phyloP scores from a whole-genome alignment of 2,797 vertebrate species.

The Gadopsis bispinosus region DNA sequence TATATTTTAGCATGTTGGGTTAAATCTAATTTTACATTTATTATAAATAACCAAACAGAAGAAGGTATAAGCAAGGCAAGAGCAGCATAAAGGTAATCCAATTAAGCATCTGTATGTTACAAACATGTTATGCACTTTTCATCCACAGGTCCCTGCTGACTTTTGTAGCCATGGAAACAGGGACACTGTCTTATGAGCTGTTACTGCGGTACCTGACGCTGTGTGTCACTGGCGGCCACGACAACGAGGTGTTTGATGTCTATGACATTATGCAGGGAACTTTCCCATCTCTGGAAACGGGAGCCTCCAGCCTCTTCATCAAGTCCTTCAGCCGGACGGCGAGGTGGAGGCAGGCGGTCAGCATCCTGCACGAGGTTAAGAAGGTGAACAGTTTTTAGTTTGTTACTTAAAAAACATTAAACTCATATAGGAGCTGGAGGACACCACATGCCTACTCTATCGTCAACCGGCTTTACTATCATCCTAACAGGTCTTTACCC shows the following conservation, averaged over 20 bases:
- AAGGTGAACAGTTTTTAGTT: slow-evolving; percentile 64
- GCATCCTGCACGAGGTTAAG: slow-evolving; percentile 87
- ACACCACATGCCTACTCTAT: neutral
- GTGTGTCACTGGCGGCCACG: slow-evolving; percentile 86
- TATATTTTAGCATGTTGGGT: neutral
- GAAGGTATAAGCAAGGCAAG: neutral
- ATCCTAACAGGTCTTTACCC: slow-evolving; percentile 72
- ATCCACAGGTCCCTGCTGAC: slow-evolving; percentile 87
- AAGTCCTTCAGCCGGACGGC: slow-evolving; percentile 87
- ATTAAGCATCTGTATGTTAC: neutral
- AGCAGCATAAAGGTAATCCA: neutral
- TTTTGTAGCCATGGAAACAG: slow-evolving; percentile 85
- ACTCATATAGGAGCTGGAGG: neutral
- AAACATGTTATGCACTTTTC: neutral
- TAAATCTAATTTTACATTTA: neutral
- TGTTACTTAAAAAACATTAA: neutral
- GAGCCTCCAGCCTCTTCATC: slow-evolving; percentile 89
- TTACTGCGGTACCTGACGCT: slow-evolving; percentile 89
- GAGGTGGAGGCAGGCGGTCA: slow-evolving; percentile 88
- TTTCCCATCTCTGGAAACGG: slow-evolving; percentile 88
- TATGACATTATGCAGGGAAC: slow-evolving; percentile 90
- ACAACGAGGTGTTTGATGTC: slow-evolving; percentile 87
- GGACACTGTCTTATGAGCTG: slow-evolving; percentile 87
- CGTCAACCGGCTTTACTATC: neutral
- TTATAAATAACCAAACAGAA: neutral